Percentiles rank a stretch among this genome's conserved stretches.
Evolutionary conservation across 2,888 invertebrate species (phyloP).

Genomic region (Nephrocerus scutellatus): DNA sequence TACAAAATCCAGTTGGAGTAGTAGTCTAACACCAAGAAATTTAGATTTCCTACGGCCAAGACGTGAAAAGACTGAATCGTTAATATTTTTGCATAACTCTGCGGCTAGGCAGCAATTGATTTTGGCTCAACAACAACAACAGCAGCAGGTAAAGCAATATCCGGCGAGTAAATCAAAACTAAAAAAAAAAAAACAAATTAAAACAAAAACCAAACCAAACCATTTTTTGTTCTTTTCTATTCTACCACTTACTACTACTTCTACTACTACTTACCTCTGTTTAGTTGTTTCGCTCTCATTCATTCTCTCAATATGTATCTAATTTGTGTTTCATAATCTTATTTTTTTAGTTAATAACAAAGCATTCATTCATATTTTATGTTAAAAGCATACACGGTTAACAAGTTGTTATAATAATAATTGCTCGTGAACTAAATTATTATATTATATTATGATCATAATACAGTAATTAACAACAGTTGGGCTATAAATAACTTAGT

Average conservation of each 20-base stretch:
- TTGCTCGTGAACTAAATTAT: too few relatives aligned
- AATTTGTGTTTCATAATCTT: too few relatives aligned
- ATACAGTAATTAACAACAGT: too few relatives aligned
- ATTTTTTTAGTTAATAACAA: too few relatives aligned
- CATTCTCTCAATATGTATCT: too few relatives aligned
- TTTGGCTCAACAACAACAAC: slow-evolving; percentile 40
- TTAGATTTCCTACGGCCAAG: slow-evolving; percentile 58
- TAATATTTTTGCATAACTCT: slow-evolving; percentile 67
- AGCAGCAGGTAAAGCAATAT: slow-evolving; percentile 37
- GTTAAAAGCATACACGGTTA: too few relatives aligned
- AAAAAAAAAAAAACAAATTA: slow-evolving; percentile 18
- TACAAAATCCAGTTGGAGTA: slow-evolving; percentile 40
- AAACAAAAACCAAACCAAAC: slow-evolving; percentile 22
- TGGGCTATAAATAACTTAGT: too few relatives aligned
- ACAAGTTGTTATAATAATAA: too few relatives aligned
- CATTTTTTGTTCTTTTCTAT: slow-evolving; percentile 20
- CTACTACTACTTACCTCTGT: too few relatives aligned
- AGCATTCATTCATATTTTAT: too few relatives aligned
- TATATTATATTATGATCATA: too few relatives aligned
- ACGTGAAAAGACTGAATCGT: slow-evolving; percentile 83
- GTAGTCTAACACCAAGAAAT: slow-evolving; percentile 40
- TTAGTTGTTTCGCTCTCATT: too few relatives aligned
- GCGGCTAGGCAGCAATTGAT: slow-evolving; percentile 49
- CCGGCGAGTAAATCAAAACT: slow-evolving; percentile 16
- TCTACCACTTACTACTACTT: neutral